Conservation (phyloP, 2,797 vertebrate species). For the Mastacembelus armatus region DNA sequence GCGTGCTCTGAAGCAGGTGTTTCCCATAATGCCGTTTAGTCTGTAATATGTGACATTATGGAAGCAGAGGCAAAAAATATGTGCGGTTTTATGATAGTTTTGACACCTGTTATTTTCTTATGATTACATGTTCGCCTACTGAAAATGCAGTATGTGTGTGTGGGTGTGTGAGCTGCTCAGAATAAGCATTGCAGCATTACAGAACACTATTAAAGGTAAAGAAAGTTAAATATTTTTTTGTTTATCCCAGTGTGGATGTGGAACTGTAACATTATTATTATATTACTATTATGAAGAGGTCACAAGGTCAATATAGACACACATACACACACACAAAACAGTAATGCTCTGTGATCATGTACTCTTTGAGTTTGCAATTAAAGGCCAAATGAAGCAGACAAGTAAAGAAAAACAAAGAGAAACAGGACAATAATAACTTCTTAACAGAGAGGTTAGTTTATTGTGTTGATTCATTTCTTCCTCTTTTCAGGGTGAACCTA, state of each 20-base stretch:
- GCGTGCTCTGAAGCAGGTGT: conserved; percentile 71
- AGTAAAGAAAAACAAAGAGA: background rate
- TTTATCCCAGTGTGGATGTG: background rate
- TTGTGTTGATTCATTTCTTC: conserved; percentile 20
- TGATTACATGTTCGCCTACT: conserved; percentile 63
- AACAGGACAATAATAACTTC: conserved; percentile 34
- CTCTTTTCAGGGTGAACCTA: conserved; percentile 18
- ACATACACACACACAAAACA: background rate
- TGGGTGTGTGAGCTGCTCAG: background rate
- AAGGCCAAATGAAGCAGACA: conserved; percentile 23
- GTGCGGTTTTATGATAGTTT: conserved; percentile 59
- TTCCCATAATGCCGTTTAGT: conserved; percentile 63
- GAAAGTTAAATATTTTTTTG: background rate
- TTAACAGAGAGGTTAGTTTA: background rate
- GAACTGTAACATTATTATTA: too few relatives aligned
- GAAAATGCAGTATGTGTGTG: conserved; percentile 11
- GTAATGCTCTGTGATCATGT: conserved; percentile 35
- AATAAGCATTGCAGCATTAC: background rate
- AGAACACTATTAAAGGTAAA: background rate
- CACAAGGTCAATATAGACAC: conserved; percentile 16
- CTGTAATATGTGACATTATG: conserved; percentile 69
- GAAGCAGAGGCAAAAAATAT: conserved; percentile 62
- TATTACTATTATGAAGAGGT: conserved; percentile 14
- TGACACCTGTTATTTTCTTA: conserved; percentile 64
- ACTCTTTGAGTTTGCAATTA: conserved; percentile 18